phyloP scores from a whole-genome alignment of 1,140 invertebrate species.

The Pogonus chalceus region DNA sequence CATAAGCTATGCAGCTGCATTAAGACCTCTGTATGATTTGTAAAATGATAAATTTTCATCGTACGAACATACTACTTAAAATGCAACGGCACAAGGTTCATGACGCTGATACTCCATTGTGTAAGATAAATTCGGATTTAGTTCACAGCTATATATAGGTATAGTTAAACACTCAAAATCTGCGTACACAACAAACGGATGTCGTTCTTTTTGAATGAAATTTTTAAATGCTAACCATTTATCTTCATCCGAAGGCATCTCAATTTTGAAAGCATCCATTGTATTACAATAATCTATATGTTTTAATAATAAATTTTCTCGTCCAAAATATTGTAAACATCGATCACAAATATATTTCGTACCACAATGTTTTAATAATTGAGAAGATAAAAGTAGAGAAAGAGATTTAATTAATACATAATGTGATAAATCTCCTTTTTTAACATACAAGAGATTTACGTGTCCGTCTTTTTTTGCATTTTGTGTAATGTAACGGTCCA shows the following conservation, averaged over 20 bases:
- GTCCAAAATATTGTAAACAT: slow-evolving; percentile 16
- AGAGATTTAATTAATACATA: slow-evolving; percentile 15
- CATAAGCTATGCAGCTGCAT: background rate
- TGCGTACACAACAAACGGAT: slow-evolving; percentile 18
- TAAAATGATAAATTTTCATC: background rate
- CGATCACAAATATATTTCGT: slow-evolving; percentile 16
- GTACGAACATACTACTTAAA: background rate
- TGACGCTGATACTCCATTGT: background rate
- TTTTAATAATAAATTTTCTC: slow-evolving; percentile 7
- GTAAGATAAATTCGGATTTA: background rate
- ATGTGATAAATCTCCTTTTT: slow-evolving; percentile 8
- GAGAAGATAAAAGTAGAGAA: slow-evolving; percentile 11
- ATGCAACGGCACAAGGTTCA: background rate
- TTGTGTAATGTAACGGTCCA: background rate
- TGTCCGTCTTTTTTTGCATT: background rate
- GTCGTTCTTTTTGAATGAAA: slow-evolving; percentile 11
- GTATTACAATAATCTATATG: background rate
- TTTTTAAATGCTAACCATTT: slow-evolving; percentile 17
- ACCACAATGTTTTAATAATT: slow-evolving; percentile 12
- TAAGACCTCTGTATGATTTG: background rate
- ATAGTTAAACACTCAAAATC: slow-evolving; percentile 14
- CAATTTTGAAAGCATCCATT: background rate
- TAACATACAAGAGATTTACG: background rate
- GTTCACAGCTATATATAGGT: background rate
- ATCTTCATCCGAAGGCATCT: slow-evolving; percentile 11